Base-by-base conservation (phyloP, 2,113 vertebrate species). In the Silurus glanis region DNA sequence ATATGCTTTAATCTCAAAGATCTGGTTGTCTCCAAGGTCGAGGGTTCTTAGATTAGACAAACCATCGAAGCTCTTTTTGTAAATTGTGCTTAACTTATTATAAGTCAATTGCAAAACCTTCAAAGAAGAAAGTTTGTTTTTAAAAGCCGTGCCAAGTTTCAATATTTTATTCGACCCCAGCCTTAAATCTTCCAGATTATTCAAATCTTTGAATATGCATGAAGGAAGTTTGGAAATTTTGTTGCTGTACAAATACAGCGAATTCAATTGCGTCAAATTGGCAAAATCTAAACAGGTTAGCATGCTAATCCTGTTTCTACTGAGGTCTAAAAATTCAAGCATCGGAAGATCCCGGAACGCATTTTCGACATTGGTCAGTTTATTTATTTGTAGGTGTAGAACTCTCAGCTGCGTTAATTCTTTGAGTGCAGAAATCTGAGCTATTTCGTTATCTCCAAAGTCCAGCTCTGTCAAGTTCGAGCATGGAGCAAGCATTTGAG, bases 281-380 rank as follows among this genome's bases (percentile, higher is more conserved):
- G 85, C 62, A 14, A 96, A 95, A 87, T 95, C 92, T 0, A 80
- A 6, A 84, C 93, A 93, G 2, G 0, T 25, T 0, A 95, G 83
- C 0, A 2, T 28, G 2, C 3, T 37, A 64, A 96, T 94, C 0
- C 23, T 67, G 83, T 96, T 96, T 19, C 0, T 82, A 83, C 90
- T 94, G 2, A 96, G 91, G 82, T 95, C 88, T 74, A 96, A 69
- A 61, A 88, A 74, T 37, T 56, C 8, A 14, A 95, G 91, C 7
- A 2, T 76, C 0, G 81, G n/a, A 51, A 94, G 79, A 56, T 85
- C 88, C 16, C 75, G 84, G 5, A 86, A 85, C 6, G 89, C 90
- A 2, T 58, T 6, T 0, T 92, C 93, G 58, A 95, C 89, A 0
- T 23, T 0, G 0, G 6, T 1, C 2, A 96, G 84, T 0, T 14